Evolutionary conservation across 2,113 vertebrate genomes (phyloP).

Genomic region (Gila orcuttii): DNA sequence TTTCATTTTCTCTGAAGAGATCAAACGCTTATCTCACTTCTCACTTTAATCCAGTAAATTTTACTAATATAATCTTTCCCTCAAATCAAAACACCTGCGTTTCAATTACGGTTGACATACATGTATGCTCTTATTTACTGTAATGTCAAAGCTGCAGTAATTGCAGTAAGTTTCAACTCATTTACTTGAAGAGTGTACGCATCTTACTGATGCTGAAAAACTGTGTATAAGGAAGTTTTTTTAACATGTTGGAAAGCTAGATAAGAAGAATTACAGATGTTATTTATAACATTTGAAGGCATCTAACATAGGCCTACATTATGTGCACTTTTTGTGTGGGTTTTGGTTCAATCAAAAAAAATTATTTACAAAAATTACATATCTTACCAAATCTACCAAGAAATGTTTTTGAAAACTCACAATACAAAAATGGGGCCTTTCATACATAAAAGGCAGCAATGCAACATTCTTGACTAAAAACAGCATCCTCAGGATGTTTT

Average conservation of each 20-base stretch:
- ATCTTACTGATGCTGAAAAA: background rate
- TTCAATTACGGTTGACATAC: background rate
- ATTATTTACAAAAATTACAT: background rate
- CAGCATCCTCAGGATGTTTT: background rate
- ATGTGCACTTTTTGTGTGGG: background rate
- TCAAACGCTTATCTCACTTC: background rate
- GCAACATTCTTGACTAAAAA: too few relatives aligned
- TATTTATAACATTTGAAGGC: background rate
- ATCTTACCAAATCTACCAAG: background rate
- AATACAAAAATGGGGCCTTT: too few relatives aligned
- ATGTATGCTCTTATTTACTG: background rate
- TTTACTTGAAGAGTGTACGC: background rate
- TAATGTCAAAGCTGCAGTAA: background rate
- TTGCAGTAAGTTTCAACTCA: background rate
- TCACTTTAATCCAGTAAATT: background rate
- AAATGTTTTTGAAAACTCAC: too few relatives aligned
- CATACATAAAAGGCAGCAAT: too few relatives aligned
- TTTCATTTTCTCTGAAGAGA: conserved; percentile 14
- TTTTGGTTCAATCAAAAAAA: background rate
- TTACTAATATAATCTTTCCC: conserved; percentile 8
- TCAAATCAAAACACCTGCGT: conserved; percentile 2
- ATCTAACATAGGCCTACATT: background rate
- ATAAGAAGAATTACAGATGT: background rate
- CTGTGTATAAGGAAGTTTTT: background rate
- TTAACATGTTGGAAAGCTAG: background rate